Conservation (phyloP, 2,797 vertebrate genomes). For the Sebastolobus altivelis region DNA sequence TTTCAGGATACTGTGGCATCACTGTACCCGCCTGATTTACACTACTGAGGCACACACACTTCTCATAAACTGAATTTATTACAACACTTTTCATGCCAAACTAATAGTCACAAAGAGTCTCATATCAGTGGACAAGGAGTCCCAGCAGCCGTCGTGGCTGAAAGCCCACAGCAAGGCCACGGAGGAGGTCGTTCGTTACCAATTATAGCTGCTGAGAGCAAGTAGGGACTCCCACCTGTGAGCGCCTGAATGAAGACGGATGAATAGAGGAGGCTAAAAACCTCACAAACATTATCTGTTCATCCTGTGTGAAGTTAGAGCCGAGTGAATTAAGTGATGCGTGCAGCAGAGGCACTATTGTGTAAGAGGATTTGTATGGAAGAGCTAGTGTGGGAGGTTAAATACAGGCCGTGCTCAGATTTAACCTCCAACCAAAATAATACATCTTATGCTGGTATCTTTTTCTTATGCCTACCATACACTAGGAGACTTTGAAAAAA, state of each 20-base stretch:
- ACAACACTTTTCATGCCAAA: slow-evolving; percentile 22
- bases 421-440: slow-evolving; percentile 20
- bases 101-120: not conserved
- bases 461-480: not conserved
- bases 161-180: slow-evolving; percentile 12
- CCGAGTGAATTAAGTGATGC: slow-evolving; percentile 19
- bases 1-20: slow-evolving; percentile 27
- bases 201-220: slow-evolving; percentile 36
- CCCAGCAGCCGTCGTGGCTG: slow-evolving; percentile 7
- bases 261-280: slow-evolving; percentile 26
- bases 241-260: slow-evolving; percentile 27
- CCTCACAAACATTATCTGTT: slow-evolving; percentile 6
- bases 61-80: slow-evolving; percentile 6
- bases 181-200: slow-evolving; percentile 5
- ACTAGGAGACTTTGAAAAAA: no score
- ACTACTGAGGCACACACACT: not conserved
- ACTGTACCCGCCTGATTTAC: slow-evolving; percentile 26
- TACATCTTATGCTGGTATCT: not conserved
- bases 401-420: slow-evolving; percentile 17
- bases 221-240: slow-evolving; percentile 19
- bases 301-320: slow-evolving; percentile 4
- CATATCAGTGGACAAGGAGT: slow-evolving; percentile 3
- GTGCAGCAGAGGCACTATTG: slow-evolving; percentile 1
- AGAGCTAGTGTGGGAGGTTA: slow-evolving; percentile 13
- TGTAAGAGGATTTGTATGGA: slow-evolving; percentile 11